phyloP scores from a whole-genome alignment of 2,113 vertebrate species.

The Forbesichthys agassizii region DNA sequence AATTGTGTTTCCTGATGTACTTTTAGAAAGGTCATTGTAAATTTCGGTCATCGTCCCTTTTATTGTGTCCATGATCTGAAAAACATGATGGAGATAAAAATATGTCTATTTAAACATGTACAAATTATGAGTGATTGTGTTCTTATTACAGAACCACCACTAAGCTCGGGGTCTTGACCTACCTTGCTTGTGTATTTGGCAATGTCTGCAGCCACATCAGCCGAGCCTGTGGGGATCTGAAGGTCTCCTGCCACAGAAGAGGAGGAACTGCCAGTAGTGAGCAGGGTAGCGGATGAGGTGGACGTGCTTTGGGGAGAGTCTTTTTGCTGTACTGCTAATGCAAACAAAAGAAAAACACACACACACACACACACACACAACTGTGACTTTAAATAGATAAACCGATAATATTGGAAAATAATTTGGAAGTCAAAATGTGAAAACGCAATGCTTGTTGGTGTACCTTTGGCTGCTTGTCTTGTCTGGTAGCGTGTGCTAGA shows the following conservation, averaged over 20 bases:
- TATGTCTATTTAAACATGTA: not conserved
- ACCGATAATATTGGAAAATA: not conserved
- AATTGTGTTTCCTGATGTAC: conserved; percentile 94
- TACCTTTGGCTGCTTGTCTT: conserved; percentile 96
- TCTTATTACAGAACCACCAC: not conserved
- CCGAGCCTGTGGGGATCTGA: conserved; percentile 90
- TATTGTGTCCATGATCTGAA: conserved; percentile 97
- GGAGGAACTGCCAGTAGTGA: conserved; percentile 78
- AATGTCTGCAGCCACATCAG: conserved; percentile 94
- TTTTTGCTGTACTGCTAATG: conserved; percentile 87
- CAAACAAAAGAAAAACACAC: conserved; percentile 5
- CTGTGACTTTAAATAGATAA: not conserved
- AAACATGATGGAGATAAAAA: conserved; percentile 22
- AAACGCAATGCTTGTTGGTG: not conserved
- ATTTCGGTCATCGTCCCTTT: conserved; percentile 99
- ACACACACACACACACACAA: not conserved
- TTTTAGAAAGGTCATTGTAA: conserved; percentile 96
- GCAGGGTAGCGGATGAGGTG: conserved; percentile 84
- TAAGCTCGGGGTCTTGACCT: conserved; percentile 33
- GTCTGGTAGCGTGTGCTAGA: conserved; percentile 95
- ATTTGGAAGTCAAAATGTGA: no score
- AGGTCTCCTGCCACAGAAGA: conserved; percentile 80
- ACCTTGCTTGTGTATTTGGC: conserved; percentile 98
- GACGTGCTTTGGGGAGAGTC: conserved; percentile 86
- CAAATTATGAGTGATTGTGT: not conserved